phyloP scores from a whole-genome alignment of 2,113 vertebrate genomes.

The Rana temporaria region DNA sequence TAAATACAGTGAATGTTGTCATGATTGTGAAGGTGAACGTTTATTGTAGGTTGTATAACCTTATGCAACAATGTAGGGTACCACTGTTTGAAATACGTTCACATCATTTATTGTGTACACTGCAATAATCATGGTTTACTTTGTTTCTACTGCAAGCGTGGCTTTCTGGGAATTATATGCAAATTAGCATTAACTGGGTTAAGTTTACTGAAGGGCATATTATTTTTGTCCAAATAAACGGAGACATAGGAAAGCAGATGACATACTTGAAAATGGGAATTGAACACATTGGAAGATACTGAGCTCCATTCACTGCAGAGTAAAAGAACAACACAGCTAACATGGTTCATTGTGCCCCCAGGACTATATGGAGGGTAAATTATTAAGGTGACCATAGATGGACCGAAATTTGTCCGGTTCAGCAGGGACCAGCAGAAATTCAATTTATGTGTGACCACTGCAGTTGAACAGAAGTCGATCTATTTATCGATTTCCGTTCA shows the following conservation, averaged over 20 bases:
- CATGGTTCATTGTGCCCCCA: too few relatives aligned
- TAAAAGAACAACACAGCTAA: too few relatives aligned
- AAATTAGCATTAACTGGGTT: conserved; percentile 13
- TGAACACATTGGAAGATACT: too few relatives aligned
- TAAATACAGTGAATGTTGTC: neutral
- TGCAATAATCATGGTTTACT: conserved; percentile 7
- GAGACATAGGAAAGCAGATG: neutral
- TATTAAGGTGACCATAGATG: too few relatives aligned
- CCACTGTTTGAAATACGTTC: neutral
- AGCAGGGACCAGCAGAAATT: too few relatives aligned
- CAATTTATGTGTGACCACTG: too few relatives aligned
- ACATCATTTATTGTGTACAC: conserved; percentile 1
- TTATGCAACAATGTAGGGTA: neutral
- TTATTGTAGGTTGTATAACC: too few relatives aligned
- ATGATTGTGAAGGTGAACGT: neutral
- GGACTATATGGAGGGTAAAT: too few relatives aligned
- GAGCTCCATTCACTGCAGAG: too few relatives aligned
- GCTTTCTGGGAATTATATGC: conserved; percentile 11
- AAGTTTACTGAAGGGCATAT: conserved; percentile 15
- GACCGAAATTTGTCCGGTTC: too few relatives aligned
- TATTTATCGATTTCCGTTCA: too few relatives aligned
- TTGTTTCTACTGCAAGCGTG: neutral
- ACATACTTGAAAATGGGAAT: neutral
- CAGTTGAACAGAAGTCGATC: too few relatives aligned
- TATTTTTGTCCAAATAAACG: conserved; percentile 11